Conservation (phyloP, 2,113 vertebrate species). For the Phalacrocorax pelagicus region DNA sequence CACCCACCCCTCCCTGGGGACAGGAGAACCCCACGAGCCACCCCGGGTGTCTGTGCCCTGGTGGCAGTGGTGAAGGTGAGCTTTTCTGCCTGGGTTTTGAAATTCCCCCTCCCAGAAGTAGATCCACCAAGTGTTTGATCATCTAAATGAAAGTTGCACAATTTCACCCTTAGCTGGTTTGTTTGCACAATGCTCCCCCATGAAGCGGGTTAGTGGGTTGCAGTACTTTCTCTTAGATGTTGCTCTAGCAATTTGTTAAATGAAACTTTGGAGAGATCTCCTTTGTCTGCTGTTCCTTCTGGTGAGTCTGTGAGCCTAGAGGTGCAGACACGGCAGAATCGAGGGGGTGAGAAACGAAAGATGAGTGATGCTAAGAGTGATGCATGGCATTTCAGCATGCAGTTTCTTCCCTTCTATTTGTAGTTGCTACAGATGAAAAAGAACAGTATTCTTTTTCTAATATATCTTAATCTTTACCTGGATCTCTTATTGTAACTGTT, state of each 20-base stretch:
- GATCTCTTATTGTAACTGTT: neutral
- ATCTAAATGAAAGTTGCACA: neutral
- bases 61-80: neutral
- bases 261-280: neutral
- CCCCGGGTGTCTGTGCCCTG: neutral
- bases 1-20: neutral
- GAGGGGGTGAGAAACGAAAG: neutral
- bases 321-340: neutral
- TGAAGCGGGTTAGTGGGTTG: neutral
- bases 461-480: neutral
- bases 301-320: neutral
- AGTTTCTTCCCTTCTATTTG: neutral
- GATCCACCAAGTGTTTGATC: neutral
- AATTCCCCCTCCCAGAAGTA: neutral
- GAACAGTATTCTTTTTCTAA: neutral
- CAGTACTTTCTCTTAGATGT: neutral
- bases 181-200: neutral
- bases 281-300: neutral
- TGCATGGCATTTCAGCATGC: accelerated
- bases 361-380: neutral
- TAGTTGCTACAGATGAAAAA: neutral
- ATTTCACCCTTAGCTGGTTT: neutral
- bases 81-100: neutral
- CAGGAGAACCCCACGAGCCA: neutral
- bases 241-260: neutral